Evolutionary conservation across 2,888 invertebrate genomes (phyloP), one percentile per base, ranked within the genome.

Genomic region (Tiphia femorata): DNA sequence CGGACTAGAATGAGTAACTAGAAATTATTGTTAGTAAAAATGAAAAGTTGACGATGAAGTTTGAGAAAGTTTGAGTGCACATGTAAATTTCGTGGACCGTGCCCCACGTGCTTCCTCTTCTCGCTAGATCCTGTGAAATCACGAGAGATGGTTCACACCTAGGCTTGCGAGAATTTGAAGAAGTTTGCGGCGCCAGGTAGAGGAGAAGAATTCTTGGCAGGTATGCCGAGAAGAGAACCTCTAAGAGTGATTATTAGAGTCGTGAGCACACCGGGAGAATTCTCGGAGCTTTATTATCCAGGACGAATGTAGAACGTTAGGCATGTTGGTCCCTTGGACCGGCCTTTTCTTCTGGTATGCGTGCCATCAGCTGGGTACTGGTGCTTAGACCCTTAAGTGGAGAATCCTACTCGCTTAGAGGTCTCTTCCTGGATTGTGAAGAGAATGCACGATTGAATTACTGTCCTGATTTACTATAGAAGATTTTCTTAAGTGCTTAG

Each of bases 251-350:
- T n/a, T n/a, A 8, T 25, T 8, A 25, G 8, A 25, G 8, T 25
- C 25, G 25, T 25, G 25, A 8, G n/a, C 6, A 12, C 12, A 2
- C n/a, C n/a, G n/a, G n/a, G 33, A 21, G 16, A 50, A 59, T 69
- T 54, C 42, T 56, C 38, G 43, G 52, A 53, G 54, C 38, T 65
- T 68, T 61, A 74, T 72, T 66, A 70, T 62, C 60, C 62, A 55
- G 57, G 55, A 46, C 51, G 58, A 65, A 66, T 59, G 61, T 58
- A 59, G 58, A 67, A 64, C 64, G 54, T 62, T 67, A 58, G 61
- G 60, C 62, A 58, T 55, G 53, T 62, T 55, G 58, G 54, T 16
- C 37, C n/a, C n/a, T n/a, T 25, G 35, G 20, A 5, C 25, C 14
- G 37, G 21, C 6, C 19, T 53, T 51, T 63, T 51, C 25, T 35